These are phyloP conservation scores for Hippocampus comes DNA, from an alignment of 2,113 vertebrate species.

Conservation along the genomic window DNA sequence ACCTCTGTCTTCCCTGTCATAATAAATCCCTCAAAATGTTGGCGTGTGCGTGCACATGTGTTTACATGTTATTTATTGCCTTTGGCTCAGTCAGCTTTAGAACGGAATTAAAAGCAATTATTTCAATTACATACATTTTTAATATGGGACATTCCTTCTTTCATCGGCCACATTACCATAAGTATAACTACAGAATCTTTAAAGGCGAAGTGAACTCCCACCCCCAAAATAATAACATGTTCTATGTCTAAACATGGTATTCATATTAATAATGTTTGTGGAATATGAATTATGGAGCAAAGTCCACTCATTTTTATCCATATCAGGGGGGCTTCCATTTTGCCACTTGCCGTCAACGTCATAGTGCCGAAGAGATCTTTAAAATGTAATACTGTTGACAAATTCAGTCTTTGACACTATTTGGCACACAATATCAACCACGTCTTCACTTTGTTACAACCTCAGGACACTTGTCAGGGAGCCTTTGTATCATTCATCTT, in stretches of 20 bases:
- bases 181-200: no score
- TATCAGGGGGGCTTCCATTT: no score
- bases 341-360: no score
- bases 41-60: background rate
- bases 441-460: background rate
- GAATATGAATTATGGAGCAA: no score
- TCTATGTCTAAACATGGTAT: no score
- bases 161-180: no score
- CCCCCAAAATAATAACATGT: no score
- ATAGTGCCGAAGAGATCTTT: background rate
- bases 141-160: no score
- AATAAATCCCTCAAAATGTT: constrained; percentile 15
- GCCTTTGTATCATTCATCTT: background rate
- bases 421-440: background rate
- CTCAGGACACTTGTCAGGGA: background rate
- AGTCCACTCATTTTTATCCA: no score
- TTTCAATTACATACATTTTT: no score
- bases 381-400: background rate
- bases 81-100: background rate
- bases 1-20: constrained; percentile 14
- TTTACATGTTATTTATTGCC: constrained; percentile 2
- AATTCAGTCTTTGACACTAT: background rate
- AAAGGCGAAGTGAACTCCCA: no score
- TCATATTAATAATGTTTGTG: no score
- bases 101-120: background rate